phyloP scores from a whole-genome alignment of 1,140 invertebrate genomes.

The Armadillidium nasatum region DNA sequence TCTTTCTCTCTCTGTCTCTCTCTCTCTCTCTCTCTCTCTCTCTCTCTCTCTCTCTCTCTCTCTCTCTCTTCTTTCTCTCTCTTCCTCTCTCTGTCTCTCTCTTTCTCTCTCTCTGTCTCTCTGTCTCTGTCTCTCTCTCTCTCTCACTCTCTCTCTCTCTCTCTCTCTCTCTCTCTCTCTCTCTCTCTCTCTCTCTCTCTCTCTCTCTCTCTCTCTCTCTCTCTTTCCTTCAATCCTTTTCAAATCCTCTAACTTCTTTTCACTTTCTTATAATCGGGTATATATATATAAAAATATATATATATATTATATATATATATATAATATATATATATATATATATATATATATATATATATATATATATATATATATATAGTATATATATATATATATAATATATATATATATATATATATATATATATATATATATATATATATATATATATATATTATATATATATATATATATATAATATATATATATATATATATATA shows the following conservation, averaged over 20 bases:
- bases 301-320: not conserved
- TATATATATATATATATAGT: no score
- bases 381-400: no score
- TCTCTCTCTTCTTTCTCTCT: not conserved
- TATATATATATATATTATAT: not conserved
- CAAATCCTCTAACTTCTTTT: not conserved
- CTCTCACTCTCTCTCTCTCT: not conserved
- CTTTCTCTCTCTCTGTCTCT: not conserved
- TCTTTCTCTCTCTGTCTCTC: not conserved
- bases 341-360: constrained; percentile 6
- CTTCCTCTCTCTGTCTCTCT: not conserved
- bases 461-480: not conserved
- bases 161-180: not conserved
- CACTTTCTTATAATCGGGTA: not conserved
- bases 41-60: not conserved
- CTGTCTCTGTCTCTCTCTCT: not conserved
- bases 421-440: not conserved
- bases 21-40: not conserved
- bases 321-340: not conserved
- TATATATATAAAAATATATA: not conserved
- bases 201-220: not conserved
- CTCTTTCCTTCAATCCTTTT: not conserved
- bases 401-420: not conserved
- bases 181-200: not conserved
- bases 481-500: not conserved